Evolutionary conservation across 2,888 invertebrate genomes (phyloP).

Genomic region (Perithous albicinctus): DNA sequence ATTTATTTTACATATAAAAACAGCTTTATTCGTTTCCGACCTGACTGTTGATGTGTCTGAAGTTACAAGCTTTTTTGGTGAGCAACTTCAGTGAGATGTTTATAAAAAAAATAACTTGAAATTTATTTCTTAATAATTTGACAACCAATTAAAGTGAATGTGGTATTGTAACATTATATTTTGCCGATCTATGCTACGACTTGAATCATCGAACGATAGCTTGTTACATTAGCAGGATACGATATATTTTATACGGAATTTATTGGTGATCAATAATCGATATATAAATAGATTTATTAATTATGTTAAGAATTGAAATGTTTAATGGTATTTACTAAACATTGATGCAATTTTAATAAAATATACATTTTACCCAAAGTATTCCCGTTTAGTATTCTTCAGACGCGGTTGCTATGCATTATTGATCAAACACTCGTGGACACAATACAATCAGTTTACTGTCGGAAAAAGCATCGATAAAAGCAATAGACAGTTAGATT

Average conservation of each 20-base stretch:
- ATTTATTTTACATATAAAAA: not conserved
- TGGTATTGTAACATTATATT: conserved; percentile 3
- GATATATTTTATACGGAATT: conserved; percentile 40
- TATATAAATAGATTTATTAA: too few relatives aligned
- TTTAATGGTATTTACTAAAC: conserved; percentile 18
- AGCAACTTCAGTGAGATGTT: not conserved
- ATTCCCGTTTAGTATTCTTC: not conserved
- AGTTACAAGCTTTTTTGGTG: not conserved
- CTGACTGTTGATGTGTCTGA: not conserved
- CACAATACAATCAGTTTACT: not conserved
- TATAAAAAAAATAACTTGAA: not conserved
- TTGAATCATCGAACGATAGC: conserved; percentile 31
- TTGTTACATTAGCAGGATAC: conserved; percentile 4
- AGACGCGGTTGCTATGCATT: conserved; percentile 19
- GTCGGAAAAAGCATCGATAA: not conserved
- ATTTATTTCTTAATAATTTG: not conserved
- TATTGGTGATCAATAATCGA: conserved; percentile 35
- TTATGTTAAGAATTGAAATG: conserved; percentile 22
- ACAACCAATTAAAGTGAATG: too few relatives aligned
- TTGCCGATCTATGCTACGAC: not conserved
- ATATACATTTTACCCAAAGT: not conserved
- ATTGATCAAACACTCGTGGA: conserved; percentile 41
- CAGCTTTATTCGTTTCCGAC: not conserved
- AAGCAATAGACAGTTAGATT: not conserved
- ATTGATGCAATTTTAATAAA: conserved; percentile 31